A percentile compares a stretch with the other conserved stretches of the same genome.
Evolutionary conservation across 2,888 invertebrate species (phyloP).

Genomic region (Rotaria socialis): DNA sequence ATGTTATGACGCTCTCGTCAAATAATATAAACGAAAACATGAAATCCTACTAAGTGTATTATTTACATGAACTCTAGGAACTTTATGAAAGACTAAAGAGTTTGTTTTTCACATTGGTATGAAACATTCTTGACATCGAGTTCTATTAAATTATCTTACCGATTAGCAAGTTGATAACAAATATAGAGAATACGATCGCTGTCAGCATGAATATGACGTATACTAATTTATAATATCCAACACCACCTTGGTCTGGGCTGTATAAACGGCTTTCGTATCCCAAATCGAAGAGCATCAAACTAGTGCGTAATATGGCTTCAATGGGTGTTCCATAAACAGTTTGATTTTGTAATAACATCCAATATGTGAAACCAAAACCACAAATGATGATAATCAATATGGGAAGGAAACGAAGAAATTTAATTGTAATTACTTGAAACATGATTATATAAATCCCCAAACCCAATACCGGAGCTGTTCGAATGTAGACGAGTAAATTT

Average conservation of each 20-base stretch:
- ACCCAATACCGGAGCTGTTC: not conserved
- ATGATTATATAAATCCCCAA: not conserved
- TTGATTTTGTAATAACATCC: not conserved
- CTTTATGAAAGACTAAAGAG: no score
- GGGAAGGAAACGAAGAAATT: not conserved
- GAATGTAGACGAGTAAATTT: not conserved
- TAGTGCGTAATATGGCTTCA: not conserved
- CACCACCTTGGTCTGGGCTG: no score
- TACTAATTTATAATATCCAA: not conserved
- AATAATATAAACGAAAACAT: no score
- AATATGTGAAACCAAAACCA: not conserved
- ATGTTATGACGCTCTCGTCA: no score
- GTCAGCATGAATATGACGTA: not conserved
- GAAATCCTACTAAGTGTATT: no score
- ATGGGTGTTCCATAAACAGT: not conserved
- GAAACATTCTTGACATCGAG: not conserved
- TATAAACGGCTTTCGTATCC: not conserved
- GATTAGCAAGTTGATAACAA: not conserved
- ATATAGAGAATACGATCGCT: not conserved
- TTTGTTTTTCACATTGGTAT: no score
- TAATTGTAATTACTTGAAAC: not conserved
- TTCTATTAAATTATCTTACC: not conserved
- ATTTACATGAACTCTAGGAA: not conserved
- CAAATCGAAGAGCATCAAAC: not conserved
- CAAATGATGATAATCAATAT: not conserved